Conservation (phyloP, 2,888 invertebrate genomes). For the Dendrolimus houi region DNA sequence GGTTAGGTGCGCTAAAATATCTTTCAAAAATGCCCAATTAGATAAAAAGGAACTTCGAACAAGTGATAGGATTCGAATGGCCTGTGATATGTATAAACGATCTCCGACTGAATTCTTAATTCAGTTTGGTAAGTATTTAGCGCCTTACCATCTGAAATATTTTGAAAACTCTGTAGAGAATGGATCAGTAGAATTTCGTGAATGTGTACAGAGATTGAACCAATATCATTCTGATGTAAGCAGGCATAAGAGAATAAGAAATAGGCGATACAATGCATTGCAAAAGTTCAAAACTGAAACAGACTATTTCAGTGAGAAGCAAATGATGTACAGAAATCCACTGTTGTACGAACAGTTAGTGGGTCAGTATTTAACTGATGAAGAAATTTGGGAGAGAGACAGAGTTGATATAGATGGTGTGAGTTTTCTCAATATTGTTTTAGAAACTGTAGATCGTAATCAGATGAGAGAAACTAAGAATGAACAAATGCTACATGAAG, state of each 20-base stretch:
- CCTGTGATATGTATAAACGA: conserved; percentile 77
- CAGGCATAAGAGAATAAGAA: conserved; percentile 78
- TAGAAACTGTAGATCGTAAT: conserved; percentile 88
- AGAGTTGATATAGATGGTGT: conserved; percentile 71
- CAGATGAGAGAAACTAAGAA: conserved; percentile 78
- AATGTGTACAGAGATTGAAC: conserved; percentile 79
- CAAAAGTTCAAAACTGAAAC: conserved; percentile 81
- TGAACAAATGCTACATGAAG: conserved; percentile 78
- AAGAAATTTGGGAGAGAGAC: conserved; percentile 82
- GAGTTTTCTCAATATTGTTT: conserved; percentile 84
- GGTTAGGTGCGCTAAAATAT: conserved; percentile 76
- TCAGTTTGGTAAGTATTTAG: conserved; percentile 85
- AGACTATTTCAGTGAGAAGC: conserved; percentile 91
- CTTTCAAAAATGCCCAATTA: conserved; percentile 89
- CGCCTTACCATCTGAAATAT: conserved; percentile 80
- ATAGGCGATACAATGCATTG: conserved; percentile 89
- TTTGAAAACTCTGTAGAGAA: conserved; percentile 67
- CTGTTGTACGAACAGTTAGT: conserved; percentile 92
- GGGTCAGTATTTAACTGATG: conserved; percentile 88
- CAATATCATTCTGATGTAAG: conserved; percentile 70
- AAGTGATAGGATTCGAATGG: conserved; percentile 82
- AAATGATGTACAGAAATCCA: conserved; percentile 96
- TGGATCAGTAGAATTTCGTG: conserved; percentile 74
- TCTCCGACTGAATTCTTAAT: conserved; percentile 83
- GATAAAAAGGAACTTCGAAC: conserved; percentile 84